These are phyloP conservation scores for Slavum lentiscoides DNA, from an alignment of 2,888 invertebrate genomes.

Conservation along the genomic window DNA sequence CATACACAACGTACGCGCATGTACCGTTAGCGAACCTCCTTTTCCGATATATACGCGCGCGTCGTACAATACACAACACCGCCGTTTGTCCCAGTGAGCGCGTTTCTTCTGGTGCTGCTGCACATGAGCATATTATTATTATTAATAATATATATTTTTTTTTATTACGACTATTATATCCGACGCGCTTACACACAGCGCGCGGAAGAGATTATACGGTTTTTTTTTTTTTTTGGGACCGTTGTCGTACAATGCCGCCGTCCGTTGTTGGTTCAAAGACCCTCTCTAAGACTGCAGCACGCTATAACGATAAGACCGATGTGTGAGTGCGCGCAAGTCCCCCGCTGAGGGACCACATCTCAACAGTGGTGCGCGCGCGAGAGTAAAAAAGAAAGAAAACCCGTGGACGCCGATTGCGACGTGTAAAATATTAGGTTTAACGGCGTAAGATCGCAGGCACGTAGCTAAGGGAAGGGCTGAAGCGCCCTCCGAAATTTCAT, in stretches of 20 bases:
- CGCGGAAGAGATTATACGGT: slow-evolving; percentile 26
- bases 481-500: no score
- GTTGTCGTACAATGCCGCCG: slow-evolving; percentile 19
- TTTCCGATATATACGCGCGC: slow-evolving; percentile 30
- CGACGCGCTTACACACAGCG: background rate
- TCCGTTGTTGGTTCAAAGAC: slow-evolving; percentile 43
- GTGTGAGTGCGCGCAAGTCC: background rate
- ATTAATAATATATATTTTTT: slow-evolving; percentile 12
- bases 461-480: no score
- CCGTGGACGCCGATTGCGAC: background rate
- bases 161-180: slow-evolving; percentile 25
- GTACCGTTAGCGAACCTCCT: slow-evolving; percentile 52
- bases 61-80: slow-evolving; percentile 14
- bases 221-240: slow-evolving; percentile 35
- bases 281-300: background rate
- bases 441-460: no score
- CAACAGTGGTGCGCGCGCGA: background rate
- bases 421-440: no score
- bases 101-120: background rate
- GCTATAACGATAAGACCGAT: slow-evolving; percentile 21
- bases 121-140: slow-evolving; percentile 42
- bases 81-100: slow-evolving; percentile 46
- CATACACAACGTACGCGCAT: background rate
- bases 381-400: slow-evolving; percentile 19
- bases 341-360: slow-evolving; percentile 49